These are phyloP conservation scores for Pandion haliaetus DNA, from an alignment of 2,113 vertebrate species.

Conservation along the genomic window DNA sequence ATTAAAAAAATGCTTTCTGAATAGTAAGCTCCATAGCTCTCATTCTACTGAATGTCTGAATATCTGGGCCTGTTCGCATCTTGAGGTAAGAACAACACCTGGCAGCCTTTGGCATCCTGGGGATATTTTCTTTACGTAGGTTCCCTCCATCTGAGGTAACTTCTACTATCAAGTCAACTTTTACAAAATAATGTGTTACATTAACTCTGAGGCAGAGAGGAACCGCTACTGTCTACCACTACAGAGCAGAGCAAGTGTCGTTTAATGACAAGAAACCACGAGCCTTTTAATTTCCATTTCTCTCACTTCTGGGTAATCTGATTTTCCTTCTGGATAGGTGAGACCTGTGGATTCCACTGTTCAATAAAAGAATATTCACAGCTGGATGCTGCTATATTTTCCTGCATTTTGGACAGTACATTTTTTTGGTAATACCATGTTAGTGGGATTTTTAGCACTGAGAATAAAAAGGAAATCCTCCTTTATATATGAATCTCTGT, in stretches of 20 bases:
- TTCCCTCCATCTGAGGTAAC: not conserved
- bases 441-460: not conserved
- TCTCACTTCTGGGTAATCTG: not conserved
- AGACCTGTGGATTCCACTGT: not conserved
- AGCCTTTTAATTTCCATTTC: not conserved
- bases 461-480: not conserved
- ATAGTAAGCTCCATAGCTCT: not conserved
- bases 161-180: not conserved
- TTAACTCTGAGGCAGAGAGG: not conserved
- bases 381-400: not conserved
- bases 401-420: fast-evolving
- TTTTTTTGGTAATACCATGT: not conserved
- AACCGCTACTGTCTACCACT: not conserved
- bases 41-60: not conserved
- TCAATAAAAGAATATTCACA: not conserved
- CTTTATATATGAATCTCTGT: not conserved
- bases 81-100: not conserved
- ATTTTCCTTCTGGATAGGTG: not conserved
- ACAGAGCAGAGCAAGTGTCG: not conserved
- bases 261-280: not conserved
- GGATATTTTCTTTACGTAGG: not conserved
- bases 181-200: not conserved
- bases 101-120: not conserved
- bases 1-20: fast-evolving
- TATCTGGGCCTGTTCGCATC: not conserved